A percentile compares a stretch with the other conserved stretches of the same genome.
Evolutionary conservation across 1,140 invertebrate genomes (phyloP).

Genomic region (Belonocnema kinseyi): DNA sequence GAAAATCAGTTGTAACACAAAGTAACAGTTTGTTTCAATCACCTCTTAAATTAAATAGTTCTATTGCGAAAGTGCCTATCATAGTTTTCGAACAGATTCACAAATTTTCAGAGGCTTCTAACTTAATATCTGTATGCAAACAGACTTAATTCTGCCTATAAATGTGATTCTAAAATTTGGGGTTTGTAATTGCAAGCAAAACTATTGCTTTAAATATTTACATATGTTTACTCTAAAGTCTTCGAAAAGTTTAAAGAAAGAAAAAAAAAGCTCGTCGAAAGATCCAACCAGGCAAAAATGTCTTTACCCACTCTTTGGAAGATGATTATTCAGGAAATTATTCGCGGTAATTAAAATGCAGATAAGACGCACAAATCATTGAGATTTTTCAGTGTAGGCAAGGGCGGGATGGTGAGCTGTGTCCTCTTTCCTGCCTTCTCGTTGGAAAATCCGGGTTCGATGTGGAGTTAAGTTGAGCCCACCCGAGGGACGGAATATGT

Average conservation of each 20-base stretch:
- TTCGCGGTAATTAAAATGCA: slow-evolving; percentile 74
- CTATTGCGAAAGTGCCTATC: no score
- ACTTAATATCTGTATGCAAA: no score
- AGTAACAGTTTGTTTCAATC: not conserved
- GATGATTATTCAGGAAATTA: slow-evolving; percentile 69
- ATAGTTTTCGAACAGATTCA: no score
- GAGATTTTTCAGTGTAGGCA: slow-evolving; percentile 60
- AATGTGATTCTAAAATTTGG: no score
- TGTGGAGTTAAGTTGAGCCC: slow-evolving; percentile 48
- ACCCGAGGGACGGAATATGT: slow-evolving; percentile 54
- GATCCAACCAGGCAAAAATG: not conserved
- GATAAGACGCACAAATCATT: slow-evolving; percentile 73
- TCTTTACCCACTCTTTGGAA: slow-evolving; percentile 32
- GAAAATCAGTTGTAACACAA: not conserved
- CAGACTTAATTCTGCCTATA: no score
- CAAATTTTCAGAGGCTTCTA: no score
- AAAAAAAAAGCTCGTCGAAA: not conserved
- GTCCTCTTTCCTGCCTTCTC: slow-evolving; percentile 44
- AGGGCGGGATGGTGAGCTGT: slow-evolving; percentile 54
- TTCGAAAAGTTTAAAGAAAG: not conserved
- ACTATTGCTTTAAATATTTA: not conserved
- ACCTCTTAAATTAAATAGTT: not conserved
- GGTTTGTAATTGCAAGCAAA: not conserved
- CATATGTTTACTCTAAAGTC: slow-evolving; percentile 19
- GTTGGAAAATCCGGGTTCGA: slow-evolving; percentile 53